Percentiles rank a stretch among this genome's conserved stretches.
Evolutionary conservation across 2,888 invertebrate genomes (phyloP).

Genomic region (Creontiades dilutus): DNA sequence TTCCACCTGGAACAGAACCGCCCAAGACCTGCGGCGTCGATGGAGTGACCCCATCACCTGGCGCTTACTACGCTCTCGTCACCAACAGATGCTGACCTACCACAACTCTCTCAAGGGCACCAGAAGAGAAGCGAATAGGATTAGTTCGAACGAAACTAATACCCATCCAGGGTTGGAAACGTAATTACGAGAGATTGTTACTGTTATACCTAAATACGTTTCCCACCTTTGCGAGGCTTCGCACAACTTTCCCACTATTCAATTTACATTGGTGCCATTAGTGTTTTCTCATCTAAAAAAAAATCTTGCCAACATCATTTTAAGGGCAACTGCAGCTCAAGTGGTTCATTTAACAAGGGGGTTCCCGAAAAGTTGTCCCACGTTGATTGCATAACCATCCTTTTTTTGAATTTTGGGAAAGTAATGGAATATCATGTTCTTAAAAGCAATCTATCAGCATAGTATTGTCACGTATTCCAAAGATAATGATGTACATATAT

Average conservation of each 20-base stretch:
- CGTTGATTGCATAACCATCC: too few relatives aligned
- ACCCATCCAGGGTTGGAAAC: background rate
- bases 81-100: constrained; percentile 74
- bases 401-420: background rate
- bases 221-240: background rate
- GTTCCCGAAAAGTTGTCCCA: too few relatives aligned
- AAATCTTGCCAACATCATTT: too few relatives aligned
- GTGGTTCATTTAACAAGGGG: too few relatives aligned
- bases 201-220: background rate
- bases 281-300: too few relatives aligned
- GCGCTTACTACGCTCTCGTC: constrained; percentile 85
- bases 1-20: constrained; percentile 83
- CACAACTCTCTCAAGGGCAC: background rate
- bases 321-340: too few relatives aligned
- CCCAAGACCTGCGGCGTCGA: constrained; percentile 86
- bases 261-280: too few relatives aligned
- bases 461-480: constrained; percentile 8
- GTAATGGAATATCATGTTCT: background rate
- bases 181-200: background rate
- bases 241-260: too few relatives aligned
- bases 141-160: background rate
- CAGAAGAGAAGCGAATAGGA: background rate
- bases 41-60: constrained; percentile 88
- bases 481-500: background rate
- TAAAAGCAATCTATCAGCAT: background rate